Conservation (phyloP, 2,888 invertebrate species). For the Craniophora ligustri region DNA sequence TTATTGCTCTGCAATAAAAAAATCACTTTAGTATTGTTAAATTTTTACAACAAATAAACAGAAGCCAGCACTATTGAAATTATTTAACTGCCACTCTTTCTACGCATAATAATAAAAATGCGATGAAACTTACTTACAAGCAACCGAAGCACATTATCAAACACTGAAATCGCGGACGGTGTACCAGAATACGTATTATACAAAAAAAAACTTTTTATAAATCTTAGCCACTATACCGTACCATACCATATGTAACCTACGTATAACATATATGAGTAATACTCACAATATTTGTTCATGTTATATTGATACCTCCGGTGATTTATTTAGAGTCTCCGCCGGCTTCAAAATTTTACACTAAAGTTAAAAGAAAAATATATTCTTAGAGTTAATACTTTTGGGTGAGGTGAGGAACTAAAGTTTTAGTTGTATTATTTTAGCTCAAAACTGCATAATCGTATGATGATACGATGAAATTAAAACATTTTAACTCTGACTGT, state of each 20-base stretch:
- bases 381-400: slow-evolving; percentile 53
- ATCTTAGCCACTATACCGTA: neutral
- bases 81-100: slow-evolving; percentile 68
- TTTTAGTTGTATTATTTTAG: slow-evolving; percentile 6
- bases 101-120: slow-evolving; percentile 45
- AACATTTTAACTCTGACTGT: slow-evolving; percentile 35
- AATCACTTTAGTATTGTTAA: slow-evolving; percentile 3
- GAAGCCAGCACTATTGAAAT: slow-evolving; percentile 68
- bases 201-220: slow-evolving; percentile 9
- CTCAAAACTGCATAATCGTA: no score
- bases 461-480: no score
- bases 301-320: slow-evolving; percentile 67
- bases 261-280: slow-evolving; percentile 56
- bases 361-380: slow-evolving; percentile 72
- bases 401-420: slow-evolving; percentile 56
- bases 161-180: slow-evolving; percentile 17
- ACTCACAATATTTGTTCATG: slow-evolving; percentile 80
- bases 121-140: slow-evolving; percentile 57
- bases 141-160: slow-evolving; percentile 15
- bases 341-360: slow-evolving; percentile 75
- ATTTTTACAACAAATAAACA: slow-evolving; percentile 28
- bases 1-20: slow-evolving; percentile 64
- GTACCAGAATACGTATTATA: slow-evolving; percentile 10
- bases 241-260: slow-evolving; percentile 11
- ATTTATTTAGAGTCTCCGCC: slow-evolving; percentile 67